Evolutionary conservation across 2,888 invertebrate species (phyloP).

Genomic region (Timema cristinae): DNA sequence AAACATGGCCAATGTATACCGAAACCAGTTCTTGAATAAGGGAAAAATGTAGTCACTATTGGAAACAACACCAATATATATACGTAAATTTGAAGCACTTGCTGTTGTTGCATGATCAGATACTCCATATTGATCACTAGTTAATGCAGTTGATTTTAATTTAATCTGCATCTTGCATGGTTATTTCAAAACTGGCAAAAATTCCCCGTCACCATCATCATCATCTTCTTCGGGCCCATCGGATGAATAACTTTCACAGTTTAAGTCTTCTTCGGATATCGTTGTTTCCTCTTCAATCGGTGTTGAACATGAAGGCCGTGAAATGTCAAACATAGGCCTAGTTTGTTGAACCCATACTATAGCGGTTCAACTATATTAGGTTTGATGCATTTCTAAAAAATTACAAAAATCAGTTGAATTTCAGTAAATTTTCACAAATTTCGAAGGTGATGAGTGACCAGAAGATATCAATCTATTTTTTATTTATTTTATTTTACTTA

Average conservation of each 20-base stretch:
- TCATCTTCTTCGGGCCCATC: background rate
- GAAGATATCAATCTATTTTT: conserved; percentile 16
- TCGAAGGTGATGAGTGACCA: background rate
- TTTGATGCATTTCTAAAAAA: background rate
- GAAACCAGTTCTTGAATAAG: conserved; percentile 1
- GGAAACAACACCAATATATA: background rate
- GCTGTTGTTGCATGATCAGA: background rate
- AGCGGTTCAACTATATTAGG: no score
- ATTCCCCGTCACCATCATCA: background rate
- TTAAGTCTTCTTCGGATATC: background rate
- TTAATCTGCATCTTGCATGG: background rate
- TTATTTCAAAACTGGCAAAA: background rate
- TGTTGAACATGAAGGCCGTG: background rate
- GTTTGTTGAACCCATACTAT: conserved; percentile 1
- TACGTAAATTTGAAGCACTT: background rate
- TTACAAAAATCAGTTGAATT: background rate
- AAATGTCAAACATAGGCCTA: background rate
- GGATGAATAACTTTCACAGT: background rate
- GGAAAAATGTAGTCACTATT: conserved; percentile 4
- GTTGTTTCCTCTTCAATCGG: no score
- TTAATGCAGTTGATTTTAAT: background rate
- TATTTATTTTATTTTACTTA: conserved; percentile 8
- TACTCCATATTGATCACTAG: background rate
- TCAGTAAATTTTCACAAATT: conserved; percentile 10
- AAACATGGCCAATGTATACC: conserved; percentile 9